phyloP scores from a whole-genome alignment of 2,113 vertebrate genomes.

The Chaetodon auriga region DNA sequence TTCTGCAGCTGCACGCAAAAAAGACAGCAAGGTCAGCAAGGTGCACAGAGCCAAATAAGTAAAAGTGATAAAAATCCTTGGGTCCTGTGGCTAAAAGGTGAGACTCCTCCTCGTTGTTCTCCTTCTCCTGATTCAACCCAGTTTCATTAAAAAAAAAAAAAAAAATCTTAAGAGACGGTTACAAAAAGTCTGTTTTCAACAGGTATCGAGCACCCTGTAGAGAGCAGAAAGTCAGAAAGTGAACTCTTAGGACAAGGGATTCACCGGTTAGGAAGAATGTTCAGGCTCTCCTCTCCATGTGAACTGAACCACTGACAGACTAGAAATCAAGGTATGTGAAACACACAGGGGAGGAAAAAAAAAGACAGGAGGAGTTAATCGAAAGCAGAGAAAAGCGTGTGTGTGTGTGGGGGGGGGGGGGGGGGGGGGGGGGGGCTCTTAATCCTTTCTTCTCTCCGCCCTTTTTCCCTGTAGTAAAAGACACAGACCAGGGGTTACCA shows the following conservation, averaged over 20 bases:
- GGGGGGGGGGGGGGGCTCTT: constrained; percentile 51
- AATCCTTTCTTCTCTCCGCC: constrained; percentile 71
- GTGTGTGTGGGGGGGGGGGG: constrained; percentile 2
- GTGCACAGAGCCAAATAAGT: constrained; percentile 12
- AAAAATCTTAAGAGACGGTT: not conserved
- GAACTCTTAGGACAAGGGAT: constrained; percentile 7
- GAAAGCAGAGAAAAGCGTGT: constrained; percentile 70
- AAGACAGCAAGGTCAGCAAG: constrained; percentile 2
- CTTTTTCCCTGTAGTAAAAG: constrained; percentile 73
- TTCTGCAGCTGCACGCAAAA: constrained; percentile 30
- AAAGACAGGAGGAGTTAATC: constrained; percentile 63
- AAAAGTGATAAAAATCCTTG: constrained; percentile 37
- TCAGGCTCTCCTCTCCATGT: constrained; percentile 47
- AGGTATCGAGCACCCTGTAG: constrained; percentile 13
- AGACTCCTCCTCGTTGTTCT: constrained; percentile 21
- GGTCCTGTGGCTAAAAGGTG: constrained; percentile 29
- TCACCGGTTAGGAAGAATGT: constrained; percentile 39
- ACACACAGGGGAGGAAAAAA: constrained; percentile 48
- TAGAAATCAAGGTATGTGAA: constrained; percentile 74
- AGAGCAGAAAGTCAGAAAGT: constrained; percentile 9
- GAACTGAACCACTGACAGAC: constrained; percentile 67
- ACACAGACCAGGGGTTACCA: constrained; percentile 73
- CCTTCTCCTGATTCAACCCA: constrained; percentile 26
- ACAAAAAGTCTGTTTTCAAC: constrained; percentile 23
- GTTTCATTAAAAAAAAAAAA: constrained; percentile 8